Base-by-base conservation (phyloP, 2,797 vertebrate genomes). In the Rallus crepitans region DNA sequence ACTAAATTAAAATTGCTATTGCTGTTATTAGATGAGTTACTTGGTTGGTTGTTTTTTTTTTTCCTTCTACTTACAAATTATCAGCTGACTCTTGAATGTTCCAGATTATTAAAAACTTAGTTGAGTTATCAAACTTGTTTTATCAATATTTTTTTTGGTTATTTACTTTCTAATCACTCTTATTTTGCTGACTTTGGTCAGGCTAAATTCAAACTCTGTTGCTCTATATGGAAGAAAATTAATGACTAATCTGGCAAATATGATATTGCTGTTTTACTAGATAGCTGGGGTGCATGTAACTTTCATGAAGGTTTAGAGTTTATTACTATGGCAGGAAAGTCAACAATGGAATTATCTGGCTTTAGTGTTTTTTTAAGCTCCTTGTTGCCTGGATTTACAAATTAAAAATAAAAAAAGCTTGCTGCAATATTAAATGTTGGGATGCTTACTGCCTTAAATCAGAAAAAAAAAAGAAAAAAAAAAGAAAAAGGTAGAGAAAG, bases 161-260 rank as follows among this genome's bases (percentile, higher is more conserved):
- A 76, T 20, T 45, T 2, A 6, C 31, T 27, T 11, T 57, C 35
- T n/a, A 72, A 87, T 92, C 30, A 79, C 93, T 42, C n/a, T 91
- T 81, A 73, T 93, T 95, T 94, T 90, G 40, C 17, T 95, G 75
- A 45, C 45, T 96, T 92, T 93, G 57, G 35, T 77, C 55, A 77
- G 33, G 19, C 10, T 45, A 59, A 63, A 82, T 88, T 93, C 93
- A 96, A 93, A 92, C 10, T 66, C 77, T 70, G 28, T 15, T 93
- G 31, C 15, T 93, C 59, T 92, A 60, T 11, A 76, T 47, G 28
- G 59, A 69, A 93, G 57, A 94, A 82, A 87, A 84, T 10, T 1
- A 25, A 15, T 45, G 5, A 77, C 15, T 71, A 47, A 48, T 68
- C 7, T 8, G 19, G 20, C 1, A 45, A 73, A 56, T 60, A 47